Evolutionary conservation across 2,113 vertebrate genomes (phyloP), one percentile per base, ranked within the genome.

Genomic region (Laticauda colubrina): DNA sequence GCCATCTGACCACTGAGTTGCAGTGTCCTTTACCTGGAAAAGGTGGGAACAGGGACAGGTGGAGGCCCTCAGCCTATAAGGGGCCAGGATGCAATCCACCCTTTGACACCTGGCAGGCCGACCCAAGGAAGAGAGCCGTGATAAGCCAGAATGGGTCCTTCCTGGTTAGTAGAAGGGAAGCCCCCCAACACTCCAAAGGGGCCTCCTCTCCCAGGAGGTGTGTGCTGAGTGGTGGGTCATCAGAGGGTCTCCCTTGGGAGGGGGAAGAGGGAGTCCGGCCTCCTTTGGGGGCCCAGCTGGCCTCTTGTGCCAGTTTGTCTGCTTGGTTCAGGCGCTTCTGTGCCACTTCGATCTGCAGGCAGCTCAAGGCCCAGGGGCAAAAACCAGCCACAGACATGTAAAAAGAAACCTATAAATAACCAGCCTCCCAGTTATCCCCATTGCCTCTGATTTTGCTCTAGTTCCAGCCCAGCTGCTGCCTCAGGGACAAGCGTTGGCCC

Each of bases 291-390:
- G 5, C n/a, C 15, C n/a, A 34, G 69, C 15, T 15, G 64, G 64
- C 56, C 61, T 34, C 29, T 29, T 15, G 3, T 4, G 29, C 11
- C 0, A 12, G 12, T 34, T 39, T 1, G 0, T 1, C 69, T 39
- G n/a, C 29, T 69, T n/a, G 12, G 29, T 14, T 34, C 5, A 34
- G 64, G 29, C 29, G 1, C 12, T 69, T 69, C 4, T 14, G 1
- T 2, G 5, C 69, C 39, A n/a, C 69, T 81, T 34, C n/a, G 5
- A 34, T 75, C n/a, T 18, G 69, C n/a, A 20, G 61, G 1, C 4
- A 69, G 11, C 69, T 3, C 8, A 39, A 39, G 1, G 0, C n/a
- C 69, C 5, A 2, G 0, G 14, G 14, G 34, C 69, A 39, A 39
- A 81, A 21, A 39, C 20, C 69, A 81, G 2, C 15, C n/a, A 3